Base-by-base conservation (phyloP, 2,888 invertebrate genomes). In the Achlya flavicornis region DNA sequence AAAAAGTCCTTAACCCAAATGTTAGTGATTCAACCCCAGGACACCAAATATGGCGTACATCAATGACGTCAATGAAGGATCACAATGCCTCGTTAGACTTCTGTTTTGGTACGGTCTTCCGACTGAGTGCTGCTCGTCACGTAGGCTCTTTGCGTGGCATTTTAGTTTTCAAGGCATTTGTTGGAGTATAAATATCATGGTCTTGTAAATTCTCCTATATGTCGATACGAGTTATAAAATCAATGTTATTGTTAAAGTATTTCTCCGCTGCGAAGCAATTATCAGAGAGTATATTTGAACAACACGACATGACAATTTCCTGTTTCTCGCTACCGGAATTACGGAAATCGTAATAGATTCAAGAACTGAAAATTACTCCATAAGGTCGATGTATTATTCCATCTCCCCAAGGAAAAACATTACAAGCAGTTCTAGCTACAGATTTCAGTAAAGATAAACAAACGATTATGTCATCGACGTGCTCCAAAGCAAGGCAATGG, bases 31-130 rank as follows among this genome's bases (percentile, higher is more conserved):
- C 60, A 53, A 66, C 72, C 63, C 61, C 61, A 58, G 64, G 57
- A 46, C 38, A 61, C 41, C 32, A 12, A 43, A 32, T 60, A 53
- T 33, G 61, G 62, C 61, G 46, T 59, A 60, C 66, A 61, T 63
- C 19, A 19, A 19, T 73, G 72, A 78, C 80, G 80, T 74, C 77
- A 72, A 62, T 60, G 11, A 43, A 12, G 26, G 38, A 53, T 65
- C 63, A 79, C 80, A 79, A 79, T 79, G 68, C 75, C 61, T 74
- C 78, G 72, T 79, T 79, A 74, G 67, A 19, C 43, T 61, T 58
- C 66, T 32, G 61, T 61, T 74, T 70, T 64, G 77, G 74, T 62
- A 26, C 19, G 57, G 70, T 64, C 61, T 66, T 58, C 48, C 58
- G 64, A 63, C 64, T 61, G 66, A 61, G 66, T 73, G 72, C 61